Evolutionary conservation across 2,113 vertebrate genomes (phyloP), one percentile per base, ranked within the genome.

Genomic region (Plotosus lineatus): DNA sequence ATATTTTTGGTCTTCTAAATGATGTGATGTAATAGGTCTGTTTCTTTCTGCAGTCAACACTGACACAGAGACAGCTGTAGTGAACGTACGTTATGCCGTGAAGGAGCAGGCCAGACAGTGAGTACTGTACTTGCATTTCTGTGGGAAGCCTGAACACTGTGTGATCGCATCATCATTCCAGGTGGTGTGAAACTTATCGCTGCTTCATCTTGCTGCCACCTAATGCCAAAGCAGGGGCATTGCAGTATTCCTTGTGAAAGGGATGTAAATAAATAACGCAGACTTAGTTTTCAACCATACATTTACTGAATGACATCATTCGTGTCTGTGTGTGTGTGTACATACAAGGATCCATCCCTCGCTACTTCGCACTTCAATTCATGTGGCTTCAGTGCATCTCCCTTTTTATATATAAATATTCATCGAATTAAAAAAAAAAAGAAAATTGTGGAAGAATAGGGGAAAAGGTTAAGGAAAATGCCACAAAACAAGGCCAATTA

Each of bases 81-180:
- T 99, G 90, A 99, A 99, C 85, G 98, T 99, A 88, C 96, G 96
- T 78, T 99, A 98, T 50, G 94, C 89, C 89, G 94, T 94, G 89
- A 99, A 97, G 93, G 97, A 99, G 88, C 96, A 99, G 89, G 96
- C 97, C 85, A 95, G 96, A 91, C 95, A 96, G 97, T 99, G 92
- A 98, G 97, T 95, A 80, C 14, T 21, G 0, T 33, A 48, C n/a
- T 50, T n/a, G n/a, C n/a, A n/a, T n/a, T 38, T 46, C 23, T 48
- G 42, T 36, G 60, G 33, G 17, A 1, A 48, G n/a, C 26, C n/a
- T 40, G 38, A 69, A 58, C 55, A 6, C 75, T 44, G 36, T 72
- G 38, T 76, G 38, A 56, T 42, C 26, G 28, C 26, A 28, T 58
- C 11, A 53, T 26, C 6, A 28, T 56, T 74, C 17, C 17, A 53